These are phyloP conservation scores for Anolis apletophallus DNA, from an alignment of 2,797 vertebrate species.

Conservation along the genomic window DNA sequence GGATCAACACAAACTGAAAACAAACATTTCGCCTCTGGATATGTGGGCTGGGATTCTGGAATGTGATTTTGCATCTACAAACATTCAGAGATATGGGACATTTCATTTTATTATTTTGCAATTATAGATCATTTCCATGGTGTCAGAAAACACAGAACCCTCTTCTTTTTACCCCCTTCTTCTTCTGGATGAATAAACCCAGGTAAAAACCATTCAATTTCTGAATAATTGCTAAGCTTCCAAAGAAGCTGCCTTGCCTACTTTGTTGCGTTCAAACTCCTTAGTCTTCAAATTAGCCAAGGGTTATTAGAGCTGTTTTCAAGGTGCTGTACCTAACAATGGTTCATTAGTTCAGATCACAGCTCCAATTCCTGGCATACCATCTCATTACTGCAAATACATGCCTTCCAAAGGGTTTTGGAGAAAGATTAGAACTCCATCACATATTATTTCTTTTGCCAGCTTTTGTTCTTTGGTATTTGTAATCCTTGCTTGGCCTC, in stretches of 20 bases:
- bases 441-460: neutral
- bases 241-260: neutral
- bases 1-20: no score
- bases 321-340: neutral
- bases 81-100: no score
- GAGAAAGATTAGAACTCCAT: slow-evolving; percentile 30
- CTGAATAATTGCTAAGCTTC: no score
- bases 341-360: slow-evolving; percentile 11
- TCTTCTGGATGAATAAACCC: no score
- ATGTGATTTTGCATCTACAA: no score
- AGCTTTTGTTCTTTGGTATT: neutral
- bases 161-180: no score
- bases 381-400: neutral
- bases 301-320: slow-evolving; percentile 21
- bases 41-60: no score
- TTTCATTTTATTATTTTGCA: no score
- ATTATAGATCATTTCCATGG: no score
- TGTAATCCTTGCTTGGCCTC: neutral
- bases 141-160: no score
- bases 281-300: slow-evolving; percentile 42
- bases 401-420: neutral
- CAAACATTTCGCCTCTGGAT: no score
- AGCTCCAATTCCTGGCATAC: neutral
- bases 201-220: no score
- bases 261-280: neutral